Conservation (phyloP, 1,140 invertebrate species). For the Heliconius himera region DNA sequence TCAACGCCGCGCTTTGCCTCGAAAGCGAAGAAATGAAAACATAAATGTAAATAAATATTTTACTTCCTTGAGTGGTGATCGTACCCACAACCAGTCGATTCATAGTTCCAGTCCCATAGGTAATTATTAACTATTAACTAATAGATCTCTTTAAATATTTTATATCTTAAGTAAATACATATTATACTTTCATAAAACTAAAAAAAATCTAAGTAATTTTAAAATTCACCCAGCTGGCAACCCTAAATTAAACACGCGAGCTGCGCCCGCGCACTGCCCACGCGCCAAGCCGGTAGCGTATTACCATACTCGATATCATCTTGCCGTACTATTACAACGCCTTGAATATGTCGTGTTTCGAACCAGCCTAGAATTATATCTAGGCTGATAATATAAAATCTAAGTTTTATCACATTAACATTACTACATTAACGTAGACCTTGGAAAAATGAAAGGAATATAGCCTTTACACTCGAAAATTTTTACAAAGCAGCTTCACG, state of each 20-base stretch:
- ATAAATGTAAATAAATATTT: no score
- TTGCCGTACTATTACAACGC: constrained; percentile 40
- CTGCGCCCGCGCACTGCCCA: constrained; percentile 57
- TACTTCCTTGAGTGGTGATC: no score
- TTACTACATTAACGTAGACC: background rate
- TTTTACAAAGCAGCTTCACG: no score
- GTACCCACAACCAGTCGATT: no score
- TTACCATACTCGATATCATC: constrained; percentile 51
- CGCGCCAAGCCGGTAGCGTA: constrained; percentile 51
- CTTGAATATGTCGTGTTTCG: constrained; percentile 30
- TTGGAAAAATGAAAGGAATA: background rate
- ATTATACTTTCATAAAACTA: background rate
- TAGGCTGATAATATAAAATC: constrained; percentile 44
- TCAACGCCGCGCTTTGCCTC: no score
- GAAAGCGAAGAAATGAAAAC: no score
- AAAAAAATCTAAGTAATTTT: background rate
- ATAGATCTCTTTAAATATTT: background rate
- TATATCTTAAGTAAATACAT: background rate
- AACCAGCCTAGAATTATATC: constrained; percentile 31
- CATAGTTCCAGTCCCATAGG: no score
- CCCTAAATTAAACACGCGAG: constrained; percentile 56
- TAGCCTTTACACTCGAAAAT: no score
- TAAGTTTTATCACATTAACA: background rate
- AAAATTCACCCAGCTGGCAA: constrained; percentile 23
- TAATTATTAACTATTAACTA: background rate